Evolutionary conservation across 1,140 invertebrate species (phyloP), one percentile per base, ranked within the genome.

Genomic region (Trinorchestia longiramus): DNA sequence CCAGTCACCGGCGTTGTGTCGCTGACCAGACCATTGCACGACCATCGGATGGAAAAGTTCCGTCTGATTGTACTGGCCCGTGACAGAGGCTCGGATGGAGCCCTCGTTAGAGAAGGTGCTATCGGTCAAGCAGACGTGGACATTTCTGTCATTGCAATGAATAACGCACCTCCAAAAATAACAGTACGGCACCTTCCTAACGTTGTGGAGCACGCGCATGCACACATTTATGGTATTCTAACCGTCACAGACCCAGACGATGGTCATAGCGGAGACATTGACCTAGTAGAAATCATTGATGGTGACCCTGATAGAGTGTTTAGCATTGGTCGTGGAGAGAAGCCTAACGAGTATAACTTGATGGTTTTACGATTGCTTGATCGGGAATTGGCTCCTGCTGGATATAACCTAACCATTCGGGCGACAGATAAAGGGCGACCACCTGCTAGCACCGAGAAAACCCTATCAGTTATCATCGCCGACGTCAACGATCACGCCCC

Each of bases 241-340:
- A 98, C 98, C 42, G 98, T 99, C 0, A 98, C 98, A 36, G 99
- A 99, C 97, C 97, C 98, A 41, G 99, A 99, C 97, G 97, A 97
- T 57, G 99, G 99, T 0, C 97, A 98, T 6, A 98, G 99, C 97
- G 99, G 99, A 0, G 97, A 98, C 97, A 98, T 99, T 53, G 98
- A 98, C 28, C 98, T 97, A 88, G 97, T 99, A n/a, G 98, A 99
- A 96, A 99, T 99, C 96, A 98, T 99, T 11, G 98, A 98, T 92
- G 99, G 99, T 0, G 99, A 99, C 97, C 98, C 98, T 0, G 98
- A 99, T 97, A 98, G 98, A 0, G 98, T 99, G 97, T 99, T 99
- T 97, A 98, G 98, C 40, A 98, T 99, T 43, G 96, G 96, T 43
- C 95, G 91, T 97, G 98, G 96, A 97, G 98, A 97, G 44, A 97